Evolutionary conservation across 2,113 vertebrate genomes (phyloP), one percentile per base, ranked within the genome.

Genomic region (Perccottus glenii): DNA sequence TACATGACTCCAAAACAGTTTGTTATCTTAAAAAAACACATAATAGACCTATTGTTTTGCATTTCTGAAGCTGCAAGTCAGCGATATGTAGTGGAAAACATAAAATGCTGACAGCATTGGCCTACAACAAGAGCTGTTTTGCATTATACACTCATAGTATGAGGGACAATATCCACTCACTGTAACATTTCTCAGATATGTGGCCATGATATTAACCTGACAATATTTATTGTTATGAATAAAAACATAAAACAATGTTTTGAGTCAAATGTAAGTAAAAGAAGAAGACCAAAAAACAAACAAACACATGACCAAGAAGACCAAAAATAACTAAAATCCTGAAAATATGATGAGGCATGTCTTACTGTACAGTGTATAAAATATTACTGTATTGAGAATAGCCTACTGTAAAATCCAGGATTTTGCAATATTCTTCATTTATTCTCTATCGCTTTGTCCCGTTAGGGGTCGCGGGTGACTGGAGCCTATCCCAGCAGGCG

Each of bases 151-250:
- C 50, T 47, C 51, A 56, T 40, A 3, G 58, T 42, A 84, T 67
- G 85, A 61, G 83, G 88, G 86, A 78, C 19, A 27, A 53, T 64
- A 6, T 2, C 14, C 27, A 36, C 15, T 58, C 53, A n/a, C 40
- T 3, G 11, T 60, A 32, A 51, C 14, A 42, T 43, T 57, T 66
- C 67, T 74, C 12, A 33, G 59, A 66, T 57, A 56, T 64, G 70
- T 65, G 9, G 3, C 4, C 11, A 11, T 50, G 0, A 45, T 85
- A 81, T 84, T 84, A 82, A 69, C 68, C 64, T 63, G 47, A 86
- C 64, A 90, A 85, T 86, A 88, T 83, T 85, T 84, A 70, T 83
- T 86, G 80, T 87, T 90, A 48, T 87, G 85, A 49, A 82, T 84
- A 38, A 86, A 86, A 87, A 88, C 82, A 86, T 51, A 35, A 80